Percentiles rank a stretch among this genome's conserved stretches.
phyloP scores from a whole-genome alignment of 2,797 vertebrate genomes.

The Coregonus suidteri region DNA sequence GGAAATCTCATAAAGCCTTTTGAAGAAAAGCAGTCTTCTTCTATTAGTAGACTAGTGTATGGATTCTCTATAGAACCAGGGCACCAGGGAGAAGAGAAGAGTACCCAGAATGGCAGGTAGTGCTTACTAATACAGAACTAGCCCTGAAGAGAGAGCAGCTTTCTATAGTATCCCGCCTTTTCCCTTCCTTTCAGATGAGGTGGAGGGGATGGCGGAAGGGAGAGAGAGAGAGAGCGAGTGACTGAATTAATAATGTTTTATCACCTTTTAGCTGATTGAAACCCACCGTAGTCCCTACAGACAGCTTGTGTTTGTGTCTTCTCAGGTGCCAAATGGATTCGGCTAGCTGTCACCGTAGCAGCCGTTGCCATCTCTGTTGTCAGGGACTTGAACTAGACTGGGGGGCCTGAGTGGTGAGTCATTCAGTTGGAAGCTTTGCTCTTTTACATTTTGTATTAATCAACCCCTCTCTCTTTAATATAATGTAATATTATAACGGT shows the following conservation, averaged over 20 bases:
- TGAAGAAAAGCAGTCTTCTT: neutral
- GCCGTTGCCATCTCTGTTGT: conserved; percentile 44
- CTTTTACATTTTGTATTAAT: neutral
- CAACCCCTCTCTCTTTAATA: neutral
- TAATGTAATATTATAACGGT: too few relatives aligned
- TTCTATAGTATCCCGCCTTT: neutral
- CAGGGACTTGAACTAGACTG: conserved; percentile 49
- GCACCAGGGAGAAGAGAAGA: neutral
- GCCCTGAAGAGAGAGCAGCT: neutral
- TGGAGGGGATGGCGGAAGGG: neutral
- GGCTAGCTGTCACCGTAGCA: conserved; percentile 46
- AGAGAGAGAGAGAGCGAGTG: conserved; percentile 41
- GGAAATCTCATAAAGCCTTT: neutral
- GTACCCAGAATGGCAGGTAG: neutral
- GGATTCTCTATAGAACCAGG: neutral
- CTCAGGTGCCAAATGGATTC: conserved; percentile 57
- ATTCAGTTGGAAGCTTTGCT: conserved; percentile 16
- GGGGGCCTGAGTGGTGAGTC: conserved; percentile 22
- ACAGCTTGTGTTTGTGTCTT: conserved; percentile 62
- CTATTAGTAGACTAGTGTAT: neutral
- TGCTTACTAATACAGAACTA: conserved; percentile 13
- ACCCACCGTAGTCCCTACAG: conserved; percentile 61
- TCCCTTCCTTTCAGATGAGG: conserved; percentile 31
- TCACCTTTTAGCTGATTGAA: conserved; percentile 78
- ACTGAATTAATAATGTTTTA: conserved; percentile 75